These are phyloP conservation scores for Stigmatopora nigra DNA, from an alignment of 2,113 vertebrate genomes.

Conservation along the genomic window DNA sequence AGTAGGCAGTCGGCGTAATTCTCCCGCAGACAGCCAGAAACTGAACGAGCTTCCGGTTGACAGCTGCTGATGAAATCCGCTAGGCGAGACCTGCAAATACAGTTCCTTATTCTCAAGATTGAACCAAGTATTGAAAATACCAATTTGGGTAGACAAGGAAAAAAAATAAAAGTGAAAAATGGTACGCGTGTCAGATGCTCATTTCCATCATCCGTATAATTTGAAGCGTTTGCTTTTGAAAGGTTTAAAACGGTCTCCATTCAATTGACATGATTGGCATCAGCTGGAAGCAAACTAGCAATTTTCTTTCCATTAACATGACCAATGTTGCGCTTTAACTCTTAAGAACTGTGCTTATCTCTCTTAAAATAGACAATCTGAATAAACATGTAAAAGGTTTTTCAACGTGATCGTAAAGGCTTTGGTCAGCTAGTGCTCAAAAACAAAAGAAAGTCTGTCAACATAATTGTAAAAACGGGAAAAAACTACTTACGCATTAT, in stretches of 20 bases:
- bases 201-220: background rate
- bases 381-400: background rate
- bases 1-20: slow-evolving; percentile 97
- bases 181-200: background rate
- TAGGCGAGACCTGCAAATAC: slow-evolving; percentile 81
- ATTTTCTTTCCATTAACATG: slow-evolving; percentile 4
- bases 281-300: background rate
- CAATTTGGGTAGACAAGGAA: too few relatives aligned
- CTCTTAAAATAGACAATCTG: slow-evolving; percentile 2
- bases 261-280: background rate
- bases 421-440: background rate
- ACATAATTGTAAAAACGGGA: too few relatives aligned
- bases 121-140: too few relatives aligned
- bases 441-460: background rate
- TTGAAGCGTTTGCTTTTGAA: background rate
- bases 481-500: too few relatives aligned
- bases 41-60: slow-evolving; percentile 85
- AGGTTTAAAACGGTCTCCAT: background rate
- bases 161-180: background rate
- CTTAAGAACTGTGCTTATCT: background rate
- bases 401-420: background rate
- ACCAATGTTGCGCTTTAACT: slow-evolving; percentile 1
- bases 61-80: slow-evolving; percentile 97
- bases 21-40: slow-evolving; percentile 91
- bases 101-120: too few relatives aligned